Conservation (phyloP, 2,888 invertebrate genomes). For the Sminthurinus aureus region DNA sequence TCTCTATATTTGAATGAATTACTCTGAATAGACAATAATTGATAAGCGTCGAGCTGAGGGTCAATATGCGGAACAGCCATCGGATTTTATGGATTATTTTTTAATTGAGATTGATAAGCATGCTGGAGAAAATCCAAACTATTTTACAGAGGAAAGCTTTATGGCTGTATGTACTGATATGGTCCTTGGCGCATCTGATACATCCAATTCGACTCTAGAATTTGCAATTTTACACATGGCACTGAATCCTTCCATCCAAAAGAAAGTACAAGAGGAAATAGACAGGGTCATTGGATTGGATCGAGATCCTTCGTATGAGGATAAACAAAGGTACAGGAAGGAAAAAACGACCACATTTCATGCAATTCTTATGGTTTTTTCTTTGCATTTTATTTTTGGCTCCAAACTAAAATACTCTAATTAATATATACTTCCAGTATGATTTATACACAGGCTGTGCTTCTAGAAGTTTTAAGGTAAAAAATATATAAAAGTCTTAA, state of each 20-base stretch:
- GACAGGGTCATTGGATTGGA: background rate
- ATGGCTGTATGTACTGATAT: constrained; percentile 15
- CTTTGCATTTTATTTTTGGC: background rate
- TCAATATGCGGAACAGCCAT: background rate
- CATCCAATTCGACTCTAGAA: constrained; percentile 12
- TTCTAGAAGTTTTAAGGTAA: constrained; percentile 11
- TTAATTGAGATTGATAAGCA: constrained; percentile 18
- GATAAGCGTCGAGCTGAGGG: background rate
- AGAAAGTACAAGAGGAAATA: constrained; percentile 18
- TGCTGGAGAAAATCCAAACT: constrained; percentile 18
- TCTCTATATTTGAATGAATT: background rate
- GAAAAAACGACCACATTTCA: too few species aligned
- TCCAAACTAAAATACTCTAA: background rate
- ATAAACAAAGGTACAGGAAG: background rate
- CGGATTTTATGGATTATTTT: constrained; percentile 21
- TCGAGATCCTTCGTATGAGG: background rate
- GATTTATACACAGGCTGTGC: constrained; percentile 22
- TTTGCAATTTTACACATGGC: constrained; percentile 22
- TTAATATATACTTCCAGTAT: background rate
- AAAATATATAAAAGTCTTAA: too few species aligned
- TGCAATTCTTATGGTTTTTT: background rate
- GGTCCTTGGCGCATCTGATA: constrained; percentile 20
- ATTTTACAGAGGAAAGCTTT: constrained; percentile 25
- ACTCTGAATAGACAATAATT: constrained; percentile 9
- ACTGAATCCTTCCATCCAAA: constrained; percentile 23